These are phyloP conservation scores for Drepanosiphum platanoidis DNA, from an alignment of 2,888 invertebrate genomes.

Conservation along the genomic window DNA sequence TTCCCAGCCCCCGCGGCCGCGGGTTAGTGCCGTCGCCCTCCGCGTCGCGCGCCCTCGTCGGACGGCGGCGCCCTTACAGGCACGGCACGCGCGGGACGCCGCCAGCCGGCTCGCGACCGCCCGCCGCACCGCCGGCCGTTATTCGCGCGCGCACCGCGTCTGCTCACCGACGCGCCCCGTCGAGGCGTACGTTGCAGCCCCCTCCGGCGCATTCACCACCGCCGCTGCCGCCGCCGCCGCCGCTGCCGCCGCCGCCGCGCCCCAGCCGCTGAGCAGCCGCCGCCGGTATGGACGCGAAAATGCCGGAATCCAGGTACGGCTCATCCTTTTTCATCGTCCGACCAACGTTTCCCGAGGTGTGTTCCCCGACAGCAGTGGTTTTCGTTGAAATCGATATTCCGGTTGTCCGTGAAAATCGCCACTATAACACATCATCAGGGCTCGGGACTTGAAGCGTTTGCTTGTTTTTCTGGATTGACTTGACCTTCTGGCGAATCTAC, in stretches of 20 bases:
- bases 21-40: background rate
- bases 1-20: background rate
- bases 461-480: too few species aligned
- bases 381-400: too few species aligned
- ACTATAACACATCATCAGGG: too few species aligned
- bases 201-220: background rate
- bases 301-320: constrained; percentile 24
- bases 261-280: constrained; percentile 7
- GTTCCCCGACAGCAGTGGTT: too few species aligned
- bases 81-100: background rate
- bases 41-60: background rate
- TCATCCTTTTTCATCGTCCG: too few species aligned
- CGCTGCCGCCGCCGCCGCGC: background rate
- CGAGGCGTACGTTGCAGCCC: constrained; percentile 14
- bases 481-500: too few species aligned
- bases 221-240: constrained; percentile 1
- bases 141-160: constrained; percentile 48
- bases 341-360: background rate
- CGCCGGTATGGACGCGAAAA: constrained; percentile 36
- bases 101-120: background rate
- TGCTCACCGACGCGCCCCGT: constrained; percentile 39
- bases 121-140: background rate
- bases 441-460: too few species aligned
- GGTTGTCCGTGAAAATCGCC: too few species aligned
- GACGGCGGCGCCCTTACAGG: background rate